phyloP scores from a whole-genome alignment of 37 sponge, comb jelly and placozoan species.

The Tethya wilhelma region DNA sequence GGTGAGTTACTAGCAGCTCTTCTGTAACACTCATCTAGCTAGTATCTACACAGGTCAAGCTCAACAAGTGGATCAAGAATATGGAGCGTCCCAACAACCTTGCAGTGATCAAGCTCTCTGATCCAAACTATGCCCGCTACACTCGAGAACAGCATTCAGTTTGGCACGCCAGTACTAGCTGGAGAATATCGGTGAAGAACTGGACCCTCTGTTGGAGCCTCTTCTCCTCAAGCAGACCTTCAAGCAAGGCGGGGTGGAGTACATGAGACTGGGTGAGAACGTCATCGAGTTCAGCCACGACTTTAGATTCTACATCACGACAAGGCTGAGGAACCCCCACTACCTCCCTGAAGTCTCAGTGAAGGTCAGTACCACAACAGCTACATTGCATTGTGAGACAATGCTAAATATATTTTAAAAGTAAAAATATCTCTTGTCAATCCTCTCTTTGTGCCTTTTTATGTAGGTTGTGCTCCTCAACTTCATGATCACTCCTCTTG shows the following conservation, averaged over 20 bases:
- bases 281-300: slow-evolving; percentile 96
- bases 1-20: slow-evolving; percentile 31
- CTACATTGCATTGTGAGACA: neutral
- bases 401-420: neutral
- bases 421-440: neutral
- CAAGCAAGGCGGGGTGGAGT: slow-evolving; percentile 92
- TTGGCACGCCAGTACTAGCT: slow-evolving; percentile 95
- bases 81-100: slow-evolving; percentile 94
- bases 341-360: slow-evolving; percentile 98
- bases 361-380: slow-evolving; percentile 76
- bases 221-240: slow-evolving; percentile 95
- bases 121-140: slow-evolving; percentile 97
- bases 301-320: slow-evolving; percentile 98
- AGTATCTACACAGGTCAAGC: too few relatives aligned
- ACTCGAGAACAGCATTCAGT: slow-evolving; percentile 98
- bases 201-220: slow-evolving; percentile 98
- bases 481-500: slow-evolving; percentile 99
- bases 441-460: neutral
- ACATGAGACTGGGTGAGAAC: slow-evolving; percentile 95
- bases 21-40: neutral
- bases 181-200: slow-evolving; percentile 95
- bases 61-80: slow-evolving; percentile 99
- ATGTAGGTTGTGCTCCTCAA: slow-evolving; percentile 90
- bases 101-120: slow-evolving; percentile 94
- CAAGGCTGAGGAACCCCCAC: slow-evolving; percentile 98